phyloP scores from a whole-genome alignment of 2,888 invertebrate genomes.

The Catocala fraxini region DNA sequence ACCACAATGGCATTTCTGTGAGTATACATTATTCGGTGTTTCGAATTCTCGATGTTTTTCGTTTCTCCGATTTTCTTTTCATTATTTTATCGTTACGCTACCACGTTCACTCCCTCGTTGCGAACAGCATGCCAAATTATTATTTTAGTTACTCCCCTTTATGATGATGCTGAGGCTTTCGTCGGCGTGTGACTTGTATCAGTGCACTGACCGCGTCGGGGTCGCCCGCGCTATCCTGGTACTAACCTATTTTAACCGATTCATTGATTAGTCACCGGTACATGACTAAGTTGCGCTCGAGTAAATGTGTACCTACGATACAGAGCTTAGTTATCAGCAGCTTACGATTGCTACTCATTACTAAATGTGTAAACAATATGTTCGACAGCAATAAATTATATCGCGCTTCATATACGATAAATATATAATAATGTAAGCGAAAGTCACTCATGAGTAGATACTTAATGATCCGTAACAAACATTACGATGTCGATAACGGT shows the following conservation, averaged over 20 bases:
- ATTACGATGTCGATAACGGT: constrained; percentile 1
- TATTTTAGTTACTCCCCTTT: constrained; percentile 80
- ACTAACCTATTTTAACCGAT: constrained; percentile 79
- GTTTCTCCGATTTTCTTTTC: constrained; percentile 73
- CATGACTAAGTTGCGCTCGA: constrained; percentile 33
- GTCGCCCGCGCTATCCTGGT: constrained; percentile 81
- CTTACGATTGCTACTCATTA: constrained; percentile 2
- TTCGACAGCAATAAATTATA: constrained; percentile 10
- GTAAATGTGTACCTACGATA: constrained; percentile 22
- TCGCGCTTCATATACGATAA: constrained; percentile 3
- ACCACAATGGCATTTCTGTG: constrained; percentile 80
- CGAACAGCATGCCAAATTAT: constrained; percentile 87
- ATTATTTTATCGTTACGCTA: constrained; percentile 83
- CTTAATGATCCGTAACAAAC: constrained; percentile 4
- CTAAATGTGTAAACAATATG: background rate
- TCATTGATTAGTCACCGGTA: constrained; percentile 42
- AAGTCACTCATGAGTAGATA: constrained; percentile 4
- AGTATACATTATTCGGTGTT: constrained; percentile 75
- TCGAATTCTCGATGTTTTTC: constrained; percentile 77
- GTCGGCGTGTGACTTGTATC: constrained; percentile 85
- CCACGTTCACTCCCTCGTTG: constrained; percentile 87
- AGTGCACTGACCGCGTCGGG: constrained; percentile 85
- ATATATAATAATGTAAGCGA: background rate
- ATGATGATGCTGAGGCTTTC: constrained; percentile 88
- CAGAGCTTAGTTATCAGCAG: constrained; percentile 23